Base-by-base conservation (phyloP, 2,797 vertebrate species). In the Neomorphus geoffroyi region DNA sequence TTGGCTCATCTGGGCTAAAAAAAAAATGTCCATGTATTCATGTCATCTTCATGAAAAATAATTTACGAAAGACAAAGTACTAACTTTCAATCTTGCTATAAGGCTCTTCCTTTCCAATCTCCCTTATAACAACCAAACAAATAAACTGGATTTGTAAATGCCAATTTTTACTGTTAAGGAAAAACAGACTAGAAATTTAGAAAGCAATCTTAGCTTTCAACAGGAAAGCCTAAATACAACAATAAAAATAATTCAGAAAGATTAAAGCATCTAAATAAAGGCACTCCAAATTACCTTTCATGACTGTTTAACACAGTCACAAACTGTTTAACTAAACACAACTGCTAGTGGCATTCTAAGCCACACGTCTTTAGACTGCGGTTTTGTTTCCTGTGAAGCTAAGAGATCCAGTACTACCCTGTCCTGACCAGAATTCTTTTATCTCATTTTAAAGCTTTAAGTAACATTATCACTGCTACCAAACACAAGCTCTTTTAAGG, bases 1-100 rank as follows among this genome's bases (percentile, higher is more conserved):
- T 96, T 21, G 99, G 99, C 93, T 99, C 99, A 97, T 99, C 99
- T 23, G 98, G 97, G 97, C 99, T 99, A 94, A 51, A 97, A 94
- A 54, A 51, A 50, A 82, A 82, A 95, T 23, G 51, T 27, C 72
- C 78, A 92, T 1, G 16, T 6, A 80, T 71, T 82, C 56, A 77
- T 10, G 22, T 94, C 75, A 95, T 46, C 46, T 60, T 88, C 2
- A 67, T 17, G n/a, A 60, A 56, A 90, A 87, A 80, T 9, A 58
- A 80, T 43, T 81, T 50, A 84, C 17, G 95, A 73, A 39, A 83
- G 7, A 66, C 18, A 69, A 72, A 53, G 33, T 2, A 87, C 32
- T 22, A 79, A 67, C 30, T 74, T 73, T 33, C 33, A 26, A 43
- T 72, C n/a, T 79, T 75, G 12, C 26, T 41, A 23, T 28, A 64